These are phyloP conservation scores for Acrocephalus scirpaceus DNA, from an alignment of 2,797 vertebrate genomes.

Conservation along the genomic window DNA sequence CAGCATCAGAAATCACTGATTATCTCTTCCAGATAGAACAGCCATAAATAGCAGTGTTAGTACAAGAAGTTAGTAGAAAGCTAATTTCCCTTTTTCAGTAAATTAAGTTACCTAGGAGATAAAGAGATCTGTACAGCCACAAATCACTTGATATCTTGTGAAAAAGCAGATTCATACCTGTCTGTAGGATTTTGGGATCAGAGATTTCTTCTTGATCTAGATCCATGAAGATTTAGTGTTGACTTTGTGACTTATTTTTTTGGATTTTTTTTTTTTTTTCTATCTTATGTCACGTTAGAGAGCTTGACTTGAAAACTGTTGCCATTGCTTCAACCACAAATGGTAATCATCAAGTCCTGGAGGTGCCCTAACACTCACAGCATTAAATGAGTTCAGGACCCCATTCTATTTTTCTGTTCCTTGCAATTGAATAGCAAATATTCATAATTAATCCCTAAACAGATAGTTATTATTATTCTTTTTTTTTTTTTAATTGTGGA, in stretches of 20 bases:
- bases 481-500: not conserved
- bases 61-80: not conserved
- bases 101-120: constrained; percentile 44
- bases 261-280: no score
- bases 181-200: not conserved
- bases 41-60: not conserved
- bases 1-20: not conserved
- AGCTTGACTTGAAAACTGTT: not conserved
- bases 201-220: not conserved
- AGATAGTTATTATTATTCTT: not conserved
- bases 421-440: not conserved
- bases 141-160: not conserved
- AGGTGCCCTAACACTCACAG: not conserved
- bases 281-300: not conserved
- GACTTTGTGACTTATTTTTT: not conserved
- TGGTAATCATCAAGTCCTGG: not conserved
- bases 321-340: not conserved
- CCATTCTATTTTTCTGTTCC: not conserved
- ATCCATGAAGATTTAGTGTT: not conserved
- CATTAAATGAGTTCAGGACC: not conserved
- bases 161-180: not conserved
- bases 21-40: not conserved
- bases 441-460: not conserved
- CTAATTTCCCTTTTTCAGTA: not conserved
- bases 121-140: not conserved